These are phyloP conservation scores for Acrossocheilus wenchowensis DNA, from an alignment of 2,797 vertebrate genomes.

Conservation along the genomic window DNA sequence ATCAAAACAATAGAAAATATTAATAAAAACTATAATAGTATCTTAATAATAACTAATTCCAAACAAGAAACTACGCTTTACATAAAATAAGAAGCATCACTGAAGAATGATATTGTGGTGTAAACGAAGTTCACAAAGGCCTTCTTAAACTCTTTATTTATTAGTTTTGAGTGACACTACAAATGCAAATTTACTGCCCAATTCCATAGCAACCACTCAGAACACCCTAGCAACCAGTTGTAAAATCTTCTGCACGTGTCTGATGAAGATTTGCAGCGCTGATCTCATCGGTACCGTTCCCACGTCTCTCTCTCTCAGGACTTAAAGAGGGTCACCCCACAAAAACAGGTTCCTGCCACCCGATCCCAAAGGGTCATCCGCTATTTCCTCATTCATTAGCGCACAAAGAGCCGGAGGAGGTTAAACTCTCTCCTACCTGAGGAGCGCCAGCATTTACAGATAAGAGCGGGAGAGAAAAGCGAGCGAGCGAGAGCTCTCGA, in stretches of 20 bases:
- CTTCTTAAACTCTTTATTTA: not conserved
- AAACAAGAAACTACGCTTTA: not conserved
- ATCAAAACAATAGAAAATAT: too few relatives aligned
- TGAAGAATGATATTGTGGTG: not conserved
- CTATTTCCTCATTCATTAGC: conserved; percentile 75
- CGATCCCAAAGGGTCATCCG: conserved; percentile 68
- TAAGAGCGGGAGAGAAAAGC: conserved; percentile 51
- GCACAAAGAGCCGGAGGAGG: conserved; percentile 77
- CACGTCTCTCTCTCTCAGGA: not conserved
- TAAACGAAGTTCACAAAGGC: not conserved
- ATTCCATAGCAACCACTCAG: not conserved
- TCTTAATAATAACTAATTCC: not conserved
- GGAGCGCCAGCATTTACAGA: conserved; percentile 80
- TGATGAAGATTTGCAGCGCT: not conserved
- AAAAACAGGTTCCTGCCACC: conserved; percentile 57
- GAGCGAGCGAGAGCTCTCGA: conserved; percentile 67
- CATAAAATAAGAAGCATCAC: not conserved
- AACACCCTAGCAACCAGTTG: not conserved
- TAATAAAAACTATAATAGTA: too few relatives aligned
- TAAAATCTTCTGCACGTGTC: not conserved
- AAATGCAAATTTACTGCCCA: not conserved
- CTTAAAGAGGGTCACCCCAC: conserved; percentile 6
- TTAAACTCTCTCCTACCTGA: conserved; percentile 79
- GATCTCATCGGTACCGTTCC: not conserved
- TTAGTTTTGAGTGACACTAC: not conserved